Percentiles rank a stretch among this genome's conserved stretches.
Conservation (phyloP, 2,113 vertebrate genomes). For the Rhinoptilus africanus region DNA sequence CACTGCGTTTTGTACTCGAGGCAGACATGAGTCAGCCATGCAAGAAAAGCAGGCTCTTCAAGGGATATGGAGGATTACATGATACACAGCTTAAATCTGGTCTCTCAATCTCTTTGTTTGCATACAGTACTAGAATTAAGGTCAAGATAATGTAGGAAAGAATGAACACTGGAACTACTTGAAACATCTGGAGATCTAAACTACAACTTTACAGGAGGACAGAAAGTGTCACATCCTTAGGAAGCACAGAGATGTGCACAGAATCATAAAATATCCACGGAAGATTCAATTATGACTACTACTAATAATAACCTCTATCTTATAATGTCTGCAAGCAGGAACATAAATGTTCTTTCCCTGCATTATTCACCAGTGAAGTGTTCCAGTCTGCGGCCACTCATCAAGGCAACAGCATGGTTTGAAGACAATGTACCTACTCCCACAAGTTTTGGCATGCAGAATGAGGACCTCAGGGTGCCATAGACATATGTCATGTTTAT, state of each 20-base stretch:
- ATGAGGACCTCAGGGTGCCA: not conserved
- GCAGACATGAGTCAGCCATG: not conserved
- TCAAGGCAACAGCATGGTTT: not conserved
- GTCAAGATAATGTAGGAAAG: constrained; percentile 21
- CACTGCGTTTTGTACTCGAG: not conserved
- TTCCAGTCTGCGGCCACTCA: not conserved
- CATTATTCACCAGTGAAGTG: not conserved
- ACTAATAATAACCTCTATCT: not conserved
- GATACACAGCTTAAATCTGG: not conserved
- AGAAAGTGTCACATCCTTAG: not conserved
- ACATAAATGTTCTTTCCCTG: not conserved
- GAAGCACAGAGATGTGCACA: not conserved
- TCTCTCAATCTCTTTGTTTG: constrained; percentile 19
- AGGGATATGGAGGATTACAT: not conserved
- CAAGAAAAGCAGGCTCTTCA: constrained; percentile 36
- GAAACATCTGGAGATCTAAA: not conserved
- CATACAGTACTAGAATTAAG: not conserved
- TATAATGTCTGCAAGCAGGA: not conserved
- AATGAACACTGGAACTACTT: not conserved
- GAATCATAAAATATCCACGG: not conserved
- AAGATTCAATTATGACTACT: not conserved
- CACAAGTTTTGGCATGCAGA: not conserved
- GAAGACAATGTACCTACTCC: not conserved
- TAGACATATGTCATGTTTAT: not conserved
- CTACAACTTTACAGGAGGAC: not conserved